These are phyloP conservation scores for Typhlichthys subterraneus DNA, from an alignment of 2,797 vertebrate species.

Conservation along the genomic window DNA sequence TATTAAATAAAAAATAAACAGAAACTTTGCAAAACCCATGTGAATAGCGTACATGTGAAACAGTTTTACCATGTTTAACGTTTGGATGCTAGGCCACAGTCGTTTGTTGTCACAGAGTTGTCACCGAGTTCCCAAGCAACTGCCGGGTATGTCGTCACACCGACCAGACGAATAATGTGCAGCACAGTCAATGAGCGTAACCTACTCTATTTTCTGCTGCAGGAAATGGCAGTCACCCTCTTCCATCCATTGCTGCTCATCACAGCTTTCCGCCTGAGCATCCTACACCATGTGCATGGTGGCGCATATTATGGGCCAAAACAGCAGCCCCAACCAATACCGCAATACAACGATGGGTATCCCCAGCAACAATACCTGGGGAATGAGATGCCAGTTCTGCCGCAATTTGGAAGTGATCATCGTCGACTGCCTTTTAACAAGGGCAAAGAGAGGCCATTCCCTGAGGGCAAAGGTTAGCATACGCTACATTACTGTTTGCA, in stretches of 20 bases:
- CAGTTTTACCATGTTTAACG: no score
- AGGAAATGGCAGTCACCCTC: conserved; percentile 76
- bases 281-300: conserved; percentile 72
- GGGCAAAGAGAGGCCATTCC: conserved; percentile 82
- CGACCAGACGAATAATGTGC: no score
- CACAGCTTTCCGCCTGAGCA: conserved; percentile 73
- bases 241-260: conserved; percentile 69
- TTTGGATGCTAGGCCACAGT: no score
- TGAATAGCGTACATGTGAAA: no score
- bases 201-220: conserved; percentile 20
- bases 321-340: conserved; percentile 87
- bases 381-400: conserved; percentile 86
- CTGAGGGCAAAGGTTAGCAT: conserved; percentile 85
- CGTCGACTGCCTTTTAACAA: conserved; percentile 85
- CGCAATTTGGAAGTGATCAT: conserved; percentile 88
- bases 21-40: no score
- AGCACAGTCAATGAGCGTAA: neutral
- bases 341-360: conserved; percentile 87
- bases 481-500: neutral
- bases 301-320: conserved; percentile 92
- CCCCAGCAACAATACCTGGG: conserved; percentile 84
- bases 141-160: no score
- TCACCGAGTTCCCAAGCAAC: no score
- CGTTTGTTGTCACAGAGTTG: no score
- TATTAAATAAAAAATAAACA: no score